Evolutionary conservation across 2,797 vertebrate species (phyloP).

Genomic region (Tenualosa thibaudeaui): DNA sequence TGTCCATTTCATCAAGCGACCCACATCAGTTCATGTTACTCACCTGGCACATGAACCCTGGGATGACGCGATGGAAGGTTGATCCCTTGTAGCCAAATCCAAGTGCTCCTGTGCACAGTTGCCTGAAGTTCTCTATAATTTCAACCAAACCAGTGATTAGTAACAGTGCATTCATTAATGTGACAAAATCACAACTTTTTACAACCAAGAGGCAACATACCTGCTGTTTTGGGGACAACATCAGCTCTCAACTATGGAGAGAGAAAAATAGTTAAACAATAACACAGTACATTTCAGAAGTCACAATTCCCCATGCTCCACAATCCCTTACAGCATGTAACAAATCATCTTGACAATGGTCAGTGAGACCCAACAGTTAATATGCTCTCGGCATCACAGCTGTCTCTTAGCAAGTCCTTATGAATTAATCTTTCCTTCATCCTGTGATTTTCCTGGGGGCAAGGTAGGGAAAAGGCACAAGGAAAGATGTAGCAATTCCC

Average conservation of each 20-base stretch:
- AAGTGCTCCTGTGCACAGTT: constrained; percentile 69
- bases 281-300: neutral
- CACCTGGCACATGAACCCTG: constrained; percentile 78
- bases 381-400: too few relatives aligned
- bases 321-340: neutral
- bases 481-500: too few relatives aligned
- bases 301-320: neutral
- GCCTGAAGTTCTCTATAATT: constrained; percentile 74
- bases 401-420: too few relatives aligned
- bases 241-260: constrained; percentile 78
- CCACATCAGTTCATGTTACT: neutral
- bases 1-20: neutral
- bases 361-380: too few relatives aligned
- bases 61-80: constrained; percentile 77
- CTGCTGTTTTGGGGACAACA: constrained; percentile 89
- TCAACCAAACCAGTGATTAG: neutral
- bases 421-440: too few relatives aligned
- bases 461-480: too few relatives aligned
- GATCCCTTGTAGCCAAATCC: constrained; percentile 75
- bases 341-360: too few relatives aligned
- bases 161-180: neutral
- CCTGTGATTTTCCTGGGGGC: too few relatives aligned
- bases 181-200: too few relatives aligned
- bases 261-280: constrained; percentile 2
- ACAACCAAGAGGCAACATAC: constrained; percentile 60